phyloP scores from a whole-genome alignment of 2,888 invertebrate species.

The Ophion slaviceki region DNA sequence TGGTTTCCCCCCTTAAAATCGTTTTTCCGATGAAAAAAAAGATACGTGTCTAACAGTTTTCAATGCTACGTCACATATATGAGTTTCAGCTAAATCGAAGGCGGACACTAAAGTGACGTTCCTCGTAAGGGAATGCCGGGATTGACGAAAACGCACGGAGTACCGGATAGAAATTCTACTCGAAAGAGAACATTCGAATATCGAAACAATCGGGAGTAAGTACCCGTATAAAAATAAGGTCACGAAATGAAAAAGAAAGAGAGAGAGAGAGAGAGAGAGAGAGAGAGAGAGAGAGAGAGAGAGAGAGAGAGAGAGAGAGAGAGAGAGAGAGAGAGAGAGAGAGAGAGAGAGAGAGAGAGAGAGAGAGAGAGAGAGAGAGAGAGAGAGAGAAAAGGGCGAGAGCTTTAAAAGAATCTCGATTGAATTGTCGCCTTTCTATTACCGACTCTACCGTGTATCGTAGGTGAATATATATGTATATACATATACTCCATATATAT shows the following conservation, averaged over 20 bases:
- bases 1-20: no score
- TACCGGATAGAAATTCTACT: not conserved
- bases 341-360: no score
- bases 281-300: not conserved
- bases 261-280: not conserved
- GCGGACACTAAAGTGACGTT: no score
- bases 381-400: not conserved
- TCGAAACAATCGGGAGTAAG: constrained; percentile 27
- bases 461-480: no score
- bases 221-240: constrained; percentile 31
- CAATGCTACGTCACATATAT: no score
- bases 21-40: no score
- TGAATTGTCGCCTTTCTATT: constrained; percentile 33
- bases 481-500: no score
- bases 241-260: not conserved
- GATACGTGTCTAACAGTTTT: no score
- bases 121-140: not conserved
- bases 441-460: not conserved
- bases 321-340: not conserved
- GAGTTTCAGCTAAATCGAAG: no score
- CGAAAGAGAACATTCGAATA: not conserved
- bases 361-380: no score
- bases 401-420: constrained; percentile 26
- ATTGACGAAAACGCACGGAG: not conserved
- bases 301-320: not conserved